A percentile compares a stretch with the other conserved stretches of the same genome.
Conservation (phyloP, 2,888 invertebrate species). For the Chymomyza amoena region DNA sequence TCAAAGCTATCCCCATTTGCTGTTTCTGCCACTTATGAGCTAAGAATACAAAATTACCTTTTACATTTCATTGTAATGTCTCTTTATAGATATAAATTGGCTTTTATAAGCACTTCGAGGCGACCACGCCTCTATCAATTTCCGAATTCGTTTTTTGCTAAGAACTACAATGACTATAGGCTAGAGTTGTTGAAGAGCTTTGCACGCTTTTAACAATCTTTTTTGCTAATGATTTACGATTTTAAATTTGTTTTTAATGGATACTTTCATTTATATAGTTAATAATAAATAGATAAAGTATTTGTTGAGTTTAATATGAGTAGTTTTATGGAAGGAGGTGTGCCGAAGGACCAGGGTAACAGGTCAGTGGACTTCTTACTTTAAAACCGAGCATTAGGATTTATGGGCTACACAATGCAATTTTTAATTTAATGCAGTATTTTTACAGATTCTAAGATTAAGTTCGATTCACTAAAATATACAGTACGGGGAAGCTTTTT, state of each 20-base stretch:
- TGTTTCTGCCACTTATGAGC: conserved; percentile 17
- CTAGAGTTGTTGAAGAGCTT: conserved; percentile 61
- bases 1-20: neutral
- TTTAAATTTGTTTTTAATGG: conserved; percentile 33
- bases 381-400: conserved; percentile 17
- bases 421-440: conserved; percentile 63
- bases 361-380: neutral
- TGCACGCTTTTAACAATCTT: conserved; percentile 55
- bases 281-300: conserved; percentile 22
- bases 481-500: neutral
- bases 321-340: conserved; percentile 3
- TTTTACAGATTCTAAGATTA: conserved; percentile 52
- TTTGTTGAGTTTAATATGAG: conserved; percentile 24
- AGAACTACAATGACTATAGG: conserved; percentile 67
- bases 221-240: conserved; percentile 52
- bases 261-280: conserved; percentile 33
- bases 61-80: conserved; percentile 6
- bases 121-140: conserved; percentile 40
- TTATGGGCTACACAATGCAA: conserved; percentile 6
- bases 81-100: neutral
- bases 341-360: neutral
- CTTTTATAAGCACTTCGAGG: conserved; percentile 66
- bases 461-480: neutral
- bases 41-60: conserved; percentile 46
- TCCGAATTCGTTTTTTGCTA: conserved; percentile 66